phyloP scores from a whole-genome alignment of 2,888 invertebrate species.

The Syrista parreyssii region DNA sequence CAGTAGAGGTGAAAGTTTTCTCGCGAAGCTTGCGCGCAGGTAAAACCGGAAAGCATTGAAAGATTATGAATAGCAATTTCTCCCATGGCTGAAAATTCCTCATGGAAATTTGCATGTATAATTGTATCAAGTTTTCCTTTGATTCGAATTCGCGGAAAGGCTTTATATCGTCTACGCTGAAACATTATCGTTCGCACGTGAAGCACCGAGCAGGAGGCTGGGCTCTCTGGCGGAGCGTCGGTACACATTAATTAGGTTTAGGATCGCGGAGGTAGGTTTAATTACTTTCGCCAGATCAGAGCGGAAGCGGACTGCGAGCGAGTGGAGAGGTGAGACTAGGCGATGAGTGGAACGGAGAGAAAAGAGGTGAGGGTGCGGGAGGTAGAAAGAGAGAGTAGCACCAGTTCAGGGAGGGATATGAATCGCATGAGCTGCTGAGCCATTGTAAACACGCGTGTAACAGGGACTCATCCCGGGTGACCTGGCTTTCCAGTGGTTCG shows the following conservation, averaged over 20 bases:
- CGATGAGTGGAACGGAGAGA: slow-evolving; percentile 24
- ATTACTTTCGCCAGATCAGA: slow-evolving; percentile 63
- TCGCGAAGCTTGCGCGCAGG: neutral
- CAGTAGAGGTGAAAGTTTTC: neutral
- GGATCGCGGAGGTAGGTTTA: slow-evolving; percentile 58
- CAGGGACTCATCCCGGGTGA: slow-evolving; percentile 54
- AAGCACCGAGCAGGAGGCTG: slow-evolving; percentile 1
- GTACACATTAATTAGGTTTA: slow-evolving; percentile 64
- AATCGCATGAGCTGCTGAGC: slow-evolving; percentile 58
- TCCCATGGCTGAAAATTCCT: neutral
- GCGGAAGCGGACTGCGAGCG: slow-evolving; percentile 38
- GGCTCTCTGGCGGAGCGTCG: slow-evolving; percentile 42
- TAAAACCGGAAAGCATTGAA: neutral
- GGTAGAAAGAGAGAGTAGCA: slow-evolving; percentile 3
- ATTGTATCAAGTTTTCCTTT: neutral
- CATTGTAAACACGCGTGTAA: slow-evolving; percentile 63
- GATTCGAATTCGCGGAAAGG: neutral
- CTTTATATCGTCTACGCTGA: neutral
- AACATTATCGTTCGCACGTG: neutral
- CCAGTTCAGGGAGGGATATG: slow-evolving; percentile 45
- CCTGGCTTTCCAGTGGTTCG: slow-evolving; percentile 15
- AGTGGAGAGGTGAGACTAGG: slow-evolving; percentile 20
- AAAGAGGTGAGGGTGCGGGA: slow-evolving; percentile 6
- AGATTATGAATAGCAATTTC: neutral
- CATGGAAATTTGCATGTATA: neutral